phyloP scores from a whole-genome alignment of 1,140 invertebrate genomes.

The Tachypleus tridentatus region DNA sequence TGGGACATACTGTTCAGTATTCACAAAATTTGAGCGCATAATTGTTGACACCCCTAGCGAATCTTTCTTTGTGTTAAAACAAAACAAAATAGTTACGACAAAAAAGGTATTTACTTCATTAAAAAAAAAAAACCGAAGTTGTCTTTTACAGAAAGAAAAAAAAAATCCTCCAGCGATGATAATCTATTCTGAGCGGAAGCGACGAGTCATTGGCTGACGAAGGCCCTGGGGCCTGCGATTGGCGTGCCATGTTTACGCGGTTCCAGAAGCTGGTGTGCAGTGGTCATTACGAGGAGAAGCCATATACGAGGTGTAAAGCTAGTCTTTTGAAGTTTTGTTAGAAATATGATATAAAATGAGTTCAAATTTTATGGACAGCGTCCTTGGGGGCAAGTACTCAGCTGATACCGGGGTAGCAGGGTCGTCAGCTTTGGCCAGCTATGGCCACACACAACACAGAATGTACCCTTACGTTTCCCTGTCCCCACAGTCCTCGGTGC shows the following conservation, averaged over 20 bases:
- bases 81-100: constrained; percentile 9
- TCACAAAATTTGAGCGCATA: too few relatives aligned
- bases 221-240: constrained; percentile 23
- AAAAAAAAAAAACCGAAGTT: too few relatives aligned
- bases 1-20: too few relatives aligned
- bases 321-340: constrained; percentile 9
- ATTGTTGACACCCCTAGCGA: too few relatives aligned
- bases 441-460: constrained; percentile 29
- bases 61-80: background rate
- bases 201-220: constrained; percentile 23
- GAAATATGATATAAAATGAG: constrained; percentile 52
- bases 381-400: constrained; percentile 79
- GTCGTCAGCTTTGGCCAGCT: constrained; percentile 28
- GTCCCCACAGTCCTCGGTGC: constrained; percentile 52
- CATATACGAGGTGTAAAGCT: constrained; percentile 12
- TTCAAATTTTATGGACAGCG: constrained; percentile 94
- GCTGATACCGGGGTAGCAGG: constrained; percentile 49
- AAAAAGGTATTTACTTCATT: background rate
- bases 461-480: constrained; percentile 56
- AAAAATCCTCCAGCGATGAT: too few relatives aligned
- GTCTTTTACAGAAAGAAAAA: too few relatives aligned
- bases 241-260: constrained; percentile 25
- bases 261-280: constrained; percentile 8
- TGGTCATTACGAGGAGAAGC: constrained; percentile 11
- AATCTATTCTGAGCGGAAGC: constrained; percentile 11